Percentiles rank a stretch among this genome's conserved stretches.
Conservation (phyloP, 2,113 vertebrate species). For the Aphyosemion australe region DNA sequence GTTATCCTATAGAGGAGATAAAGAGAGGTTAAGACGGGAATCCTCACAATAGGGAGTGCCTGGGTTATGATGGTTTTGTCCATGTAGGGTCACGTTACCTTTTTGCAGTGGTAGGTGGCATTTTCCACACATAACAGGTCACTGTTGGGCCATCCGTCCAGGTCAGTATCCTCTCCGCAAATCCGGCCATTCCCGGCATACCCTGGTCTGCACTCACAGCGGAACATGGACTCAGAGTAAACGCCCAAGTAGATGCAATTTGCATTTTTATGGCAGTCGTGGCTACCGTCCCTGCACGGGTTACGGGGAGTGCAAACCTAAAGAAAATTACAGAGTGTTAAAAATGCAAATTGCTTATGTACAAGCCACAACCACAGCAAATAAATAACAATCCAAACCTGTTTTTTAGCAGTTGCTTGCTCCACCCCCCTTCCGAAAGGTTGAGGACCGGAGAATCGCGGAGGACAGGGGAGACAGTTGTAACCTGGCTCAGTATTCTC, state of each 20-base stretch:
- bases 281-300: slow-evolving; percentile 92
- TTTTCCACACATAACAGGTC: slow-evolving; percentile 91
- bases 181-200: slow-evolving; percentile 96
- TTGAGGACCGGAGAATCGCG: slow-evolving; percentile 89
- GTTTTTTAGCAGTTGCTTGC: slow-evolving; percentile 90
- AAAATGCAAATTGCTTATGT: slow-evolving; percentile 12
- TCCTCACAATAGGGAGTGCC: slow-evolving; percentile 35
- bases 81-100: slow-evolving; percentile 79
- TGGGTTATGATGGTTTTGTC: slow-evolving; percentile 25
- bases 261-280: slow-evolving; percentile 94
- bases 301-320: slow-evolving; percentile 95
- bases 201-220: slow-evolving; percentile 95
- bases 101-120: slow-evolving; percentile 98
- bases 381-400: slow-evolving; percentile 77
- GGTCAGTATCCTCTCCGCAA: slow-evolving; percentile 93
- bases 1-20: slow-evolving; percentile 86
- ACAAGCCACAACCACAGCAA: not conserved
- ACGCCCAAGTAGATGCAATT: slow-evolving; percentile 96
- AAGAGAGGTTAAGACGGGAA: slow-evolving; percentile 35
- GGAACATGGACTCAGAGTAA: slow-evolving; percentile 94
- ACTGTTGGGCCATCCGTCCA: slow-evolving; percentile 96
- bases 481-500: slow-evolving; percentile 95
- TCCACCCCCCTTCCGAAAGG: slow-evolving; percentile 90
- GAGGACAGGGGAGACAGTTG: slow-evolving; percentile 92
- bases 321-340: slow-evolving; percentile 45